phyloP scores from a whole-genome alignment of 2,797 vertebrate species.

The Alca torda region DNA sequence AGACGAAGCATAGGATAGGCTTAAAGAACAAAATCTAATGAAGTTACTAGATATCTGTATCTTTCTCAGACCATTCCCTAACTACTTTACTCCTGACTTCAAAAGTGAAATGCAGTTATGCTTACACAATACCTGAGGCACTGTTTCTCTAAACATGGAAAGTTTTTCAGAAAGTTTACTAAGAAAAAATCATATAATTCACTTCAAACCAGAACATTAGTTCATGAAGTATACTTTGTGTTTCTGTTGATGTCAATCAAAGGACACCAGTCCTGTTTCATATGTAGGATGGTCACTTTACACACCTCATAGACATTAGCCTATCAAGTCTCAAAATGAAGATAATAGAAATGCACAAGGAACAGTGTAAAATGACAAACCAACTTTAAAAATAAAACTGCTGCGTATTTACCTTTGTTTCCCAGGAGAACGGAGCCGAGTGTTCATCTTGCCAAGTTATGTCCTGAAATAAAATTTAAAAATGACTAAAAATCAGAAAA shows the following conservation, averaged over 20 bases:
- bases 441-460: constrained; percentile 99
- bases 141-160: background rate
- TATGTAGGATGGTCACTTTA: background rate
- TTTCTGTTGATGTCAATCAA: background rate
- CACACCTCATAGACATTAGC: background rate
- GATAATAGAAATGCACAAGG: background rate
- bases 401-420: constrained; percentile 88
- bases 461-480: constrained; percentile 84
- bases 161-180: background rate
- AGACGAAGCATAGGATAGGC: background rate
- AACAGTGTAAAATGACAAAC: background rate
- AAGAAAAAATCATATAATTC: background rate
- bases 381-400: background rate
- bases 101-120: background rate
- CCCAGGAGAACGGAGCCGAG: constrained; percentile 97
- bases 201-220: background rate
- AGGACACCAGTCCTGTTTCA: background rate
- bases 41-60: background rate
- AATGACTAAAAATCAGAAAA: constrained; percentile 47
- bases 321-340: background rate
- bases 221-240: background rate
- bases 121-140: background rate
- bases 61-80: background rate
- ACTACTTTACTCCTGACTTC: background rate
- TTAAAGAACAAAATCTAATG: background rate